Evolutionary conservation across 2,888 invertebrate genomes (phyloP).

Genomic region (Euzetes globulus): DNA sequence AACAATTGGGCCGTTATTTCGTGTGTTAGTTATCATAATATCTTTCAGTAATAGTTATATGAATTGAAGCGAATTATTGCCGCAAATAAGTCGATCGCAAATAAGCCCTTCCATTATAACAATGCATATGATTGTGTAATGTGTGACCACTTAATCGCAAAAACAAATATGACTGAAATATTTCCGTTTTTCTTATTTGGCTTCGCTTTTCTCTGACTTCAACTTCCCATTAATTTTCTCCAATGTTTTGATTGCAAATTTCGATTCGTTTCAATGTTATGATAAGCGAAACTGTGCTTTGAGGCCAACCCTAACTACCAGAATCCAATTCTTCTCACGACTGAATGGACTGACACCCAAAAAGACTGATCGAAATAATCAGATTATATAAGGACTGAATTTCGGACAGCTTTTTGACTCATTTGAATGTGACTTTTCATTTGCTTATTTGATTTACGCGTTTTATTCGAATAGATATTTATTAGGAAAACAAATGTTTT

Average conservation of each 20-base stretch:
- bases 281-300: constrained; percentile 3
- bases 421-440: too few relatives aligned
- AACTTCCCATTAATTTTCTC: background rate
- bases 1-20: background rate
- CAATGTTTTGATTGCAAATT: constrained; percentile 16
- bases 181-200: background rate
- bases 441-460: background rate
- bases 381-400: background rate
- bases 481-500: background rate
- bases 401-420: background rate
- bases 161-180: background rate
- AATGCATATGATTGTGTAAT: constrained; percentile 1
- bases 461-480: background rate
- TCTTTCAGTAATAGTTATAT: background rate
- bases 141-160: constrained; percentile 17
- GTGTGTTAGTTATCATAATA: background rate
- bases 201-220: background rate
- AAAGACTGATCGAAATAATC: background rate
- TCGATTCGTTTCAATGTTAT: background rate
- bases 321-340: background rate
- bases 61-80: background rate
- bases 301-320: background rate
- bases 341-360: background rate
- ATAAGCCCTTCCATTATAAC: background rate
- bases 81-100: background rate